Evolutionary conservation across 2,888 invertebrate species (phyloP), one percentile per base, ranked within the genome.

Genomic region (Drosophila pseudotakahashii): DNA sequence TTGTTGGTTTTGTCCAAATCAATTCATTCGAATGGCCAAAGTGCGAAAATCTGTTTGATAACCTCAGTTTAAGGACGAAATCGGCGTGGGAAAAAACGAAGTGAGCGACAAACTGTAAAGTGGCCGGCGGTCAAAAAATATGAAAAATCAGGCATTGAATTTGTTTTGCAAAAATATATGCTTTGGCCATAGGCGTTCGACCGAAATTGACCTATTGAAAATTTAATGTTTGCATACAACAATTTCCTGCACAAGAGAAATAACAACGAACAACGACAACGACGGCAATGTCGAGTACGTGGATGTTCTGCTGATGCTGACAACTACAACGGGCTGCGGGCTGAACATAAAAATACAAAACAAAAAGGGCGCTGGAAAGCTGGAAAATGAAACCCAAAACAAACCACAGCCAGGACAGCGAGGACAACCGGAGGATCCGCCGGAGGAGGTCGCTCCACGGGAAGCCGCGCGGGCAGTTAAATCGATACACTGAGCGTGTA

Each of bases 171-270:
- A 54, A 54, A 45, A 66, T 53, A 34, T 42, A 42, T 42, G 5
- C 23, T 42, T 34, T 41, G n/a, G 36, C 34, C 53, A 44, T 34
- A 54, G 50, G 50, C 45, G 57, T 44, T 55, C 66, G 73, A 61
- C 39, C 71, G 50, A 60, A 57, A 60, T 62, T 70, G 64, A 69
- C 61, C 67, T 70, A 75, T 86, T 83, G 78, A 83, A 80, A 86
- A 76, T 82, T 77, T 83, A 76, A 83, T 83, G 84, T 83, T 82
- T 77, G 87, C 79, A 77, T 73, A 77, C 81, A 86, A 83, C 78
- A 81, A 83, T 78, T 81, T 81, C 70, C 73, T 60, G 81, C 64
- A 53, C 47, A 63, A 59, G 57, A 66, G 60, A 51, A 67, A 57
- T 52, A 64, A 32, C 71, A 66, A 72, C 48, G 62, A n/a, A n/a